Base-by-base conservation (phyloP, 2,797 vertebrate species). In the Clarias laeviceps region DNA sequence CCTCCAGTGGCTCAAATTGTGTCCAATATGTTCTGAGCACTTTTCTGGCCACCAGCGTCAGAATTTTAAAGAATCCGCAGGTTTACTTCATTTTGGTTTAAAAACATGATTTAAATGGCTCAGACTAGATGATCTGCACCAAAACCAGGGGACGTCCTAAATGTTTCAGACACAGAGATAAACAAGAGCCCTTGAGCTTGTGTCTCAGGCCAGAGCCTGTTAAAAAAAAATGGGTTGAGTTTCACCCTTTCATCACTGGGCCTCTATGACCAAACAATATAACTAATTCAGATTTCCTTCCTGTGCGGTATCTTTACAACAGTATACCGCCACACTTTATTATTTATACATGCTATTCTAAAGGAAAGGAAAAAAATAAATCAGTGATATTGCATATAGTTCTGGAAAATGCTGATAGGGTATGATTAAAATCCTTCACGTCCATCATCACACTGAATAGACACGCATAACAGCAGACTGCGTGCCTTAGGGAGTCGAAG, bases 81-180 rank as follows among this genome's bases (percentile, higher is more conserved):
- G 5, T 34, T 22, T 5, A 32, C 27, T 20, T 17, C 15, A 54
- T 27, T 5, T 27, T 73, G 70, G 2, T 14, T 57, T 24, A 37
- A 37, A 79, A 64, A 45, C 34, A 45, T 8, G 12, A 0, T 62
- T 78, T 37, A 61, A 37, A 37, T 77, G 73, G 54, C 73, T 57
- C 29, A 34, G 54, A 57, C 73, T 22, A 32, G 32, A 62, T 15
- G 20, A n/a, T 32, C 37, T 20, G 76, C 32, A 61, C 54, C 56
- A 77, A 45, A 40, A 62, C 6, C 59, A 80, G 4, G 15, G 34
- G 11, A 64, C 45, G 59, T 80, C 59, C 59, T 64, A 24, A 64
- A 40, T 64, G 77, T 27, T 80, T 80, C 59, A 64, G 59, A 34
- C 77, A 34, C 59, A 5, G 77, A 27, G 59, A 80, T 80, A 64